Base-by-base conservation (phyloP, 2,888 invertebrate genomes). In the Chloroclystis v-ata region DNA sequence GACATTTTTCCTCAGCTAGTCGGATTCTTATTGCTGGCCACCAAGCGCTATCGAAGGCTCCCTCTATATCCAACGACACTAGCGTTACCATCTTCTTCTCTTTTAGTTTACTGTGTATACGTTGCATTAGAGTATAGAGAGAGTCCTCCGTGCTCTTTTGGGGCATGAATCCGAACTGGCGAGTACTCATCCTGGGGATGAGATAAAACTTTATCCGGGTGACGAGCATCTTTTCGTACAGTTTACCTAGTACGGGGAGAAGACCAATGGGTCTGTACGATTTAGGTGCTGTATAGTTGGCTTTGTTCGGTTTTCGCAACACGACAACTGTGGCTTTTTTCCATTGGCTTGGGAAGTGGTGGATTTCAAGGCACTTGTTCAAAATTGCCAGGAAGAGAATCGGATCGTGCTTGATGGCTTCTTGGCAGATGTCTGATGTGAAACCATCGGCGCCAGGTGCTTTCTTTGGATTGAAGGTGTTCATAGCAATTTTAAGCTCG, bases 31-130 rank as follows among this genome's bases (percentile, higher is more conserved):
- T 39, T 7, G 16, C 16, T 0, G 38, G 38, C 39, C 35, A 35
- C 35, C 35, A 35, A 5, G 35, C 35, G 4, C 33, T 9, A 14
- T 32, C 32, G 14, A 32, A 32, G 14, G 32, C 32, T 13, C 32
- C 32, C 32, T 32, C 33, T 33, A 33, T 33, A 20, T 33, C 33
- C n/a, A 33, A 16, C 9, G 33, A 33, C 16, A 33, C 5, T 4
- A 33, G 1, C 9, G 33, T 33, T 9, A 33, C 9, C 0, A 33
- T 16, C n/a, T 33, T 33, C 10, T 33, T 33, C 2, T 16, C 3
- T 10, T 16, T 4, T 1, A 33, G 20, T 20, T 33, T 33, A 2
- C n/a, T n/a, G 3, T 16, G 16, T 4, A 33, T 33, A n/a, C 16
- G 20, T n/a, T 16, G 7, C 4, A 33, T 16, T 6, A 33, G 8